These are phyloP conservation scores for Tiliacea aurago DNA, from an alignment of 2,888 invertebrate species.

Conservation along the genomic window DNA sequence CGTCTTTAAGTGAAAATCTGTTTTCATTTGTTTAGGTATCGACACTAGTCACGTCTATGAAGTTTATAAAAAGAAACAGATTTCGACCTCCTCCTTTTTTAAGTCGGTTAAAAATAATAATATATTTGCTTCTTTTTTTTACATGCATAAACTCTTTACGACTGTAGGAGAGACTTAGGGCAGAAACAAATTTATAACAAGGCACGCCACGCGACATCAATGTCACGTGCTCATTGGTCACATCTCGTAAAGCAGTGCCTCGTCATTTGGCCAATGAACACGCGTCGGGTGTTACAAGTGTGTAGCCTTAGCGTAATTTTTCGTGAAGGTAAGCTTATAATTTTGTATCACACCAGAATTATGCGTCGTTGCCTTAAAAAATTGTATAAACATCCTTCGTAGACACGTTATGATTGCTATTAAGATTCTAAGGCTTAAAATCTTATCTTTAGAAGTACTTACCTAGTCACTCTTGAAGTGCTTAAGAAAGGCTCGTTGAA, in stretches of 20 bases:
- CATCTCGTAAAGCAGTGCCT: background rate
- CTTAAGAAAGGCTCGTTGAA: constrained; percentile 2
- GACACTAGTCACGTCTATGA: too few species aligned
- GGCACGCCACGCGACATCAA: background rate
- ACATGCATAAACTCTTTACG: background rate
- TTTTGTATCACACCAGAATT: background rate
- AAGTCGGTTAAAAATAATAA: too few species aligned
- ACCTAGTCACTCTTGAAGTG: constrained; percentile 12
- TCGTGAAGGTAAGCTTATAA: background rate
- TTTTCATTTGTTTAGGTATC: too few species aligned
- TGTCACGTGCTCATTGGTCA: background rate
- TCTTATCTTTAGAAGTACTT: constrained; percentile 8
- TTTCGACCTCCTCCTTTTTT: too few species aligned
- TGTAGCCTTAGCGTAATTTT: constrained; percentile 9
- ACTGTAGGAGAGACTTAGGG: background rate
- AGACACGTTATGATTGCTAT: constrained; percentile 28
- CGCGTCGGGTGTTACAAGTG: background rate
- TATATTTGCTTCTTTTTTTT: too few species aligned
- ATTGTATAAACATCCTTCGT: constrained; percentile 26
- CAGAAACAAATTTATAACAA: background rate
- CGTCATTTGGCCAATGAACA: background rate
- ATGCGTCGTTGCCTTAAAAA: constrained; percentile 19
- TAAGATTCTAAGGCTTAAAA: constrained; percentile 15
- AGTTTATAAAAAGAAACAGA: too few species aligned
- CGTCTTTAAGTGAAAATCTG: too few species aligned